phyloP scores from a whole-genome alignment of 1,140 invertebrate genomes.

The Euura lappo region DNA sequence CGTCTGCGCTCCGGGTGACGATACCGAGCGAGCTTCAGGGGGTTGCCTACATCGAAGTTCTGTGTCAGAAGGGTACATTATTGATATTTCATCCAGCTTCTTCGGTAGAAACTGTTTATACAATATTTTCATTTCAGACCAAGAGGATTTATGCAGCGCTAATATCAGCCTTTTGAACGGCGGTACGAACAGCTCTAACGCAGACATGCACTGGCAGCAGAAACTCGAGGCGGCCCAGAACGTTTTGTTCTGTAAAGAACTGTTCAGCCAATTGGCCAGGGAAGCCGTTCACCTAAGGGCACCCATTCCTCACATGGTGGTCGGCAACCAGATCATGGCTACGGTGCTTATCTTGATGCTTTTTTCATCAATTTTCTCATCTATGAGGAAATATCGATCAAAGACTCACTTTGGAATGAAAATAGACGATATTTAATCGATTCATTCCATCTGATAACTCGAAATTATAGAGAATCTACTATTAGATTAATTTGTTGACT shows the following conservation, averaged over 20 bases:
- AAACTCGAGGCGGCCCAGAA: constrained; percentile 96
- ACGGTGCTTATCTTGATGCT: constrained; percentile 67
- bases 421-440: no score
- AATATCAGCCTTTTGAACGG: constrained; percentile 77
- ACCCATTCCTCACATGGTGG: constrained; percentile 94
- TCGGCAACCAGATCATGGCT: constrained; percentile 96
- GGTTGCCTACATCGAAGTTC: constrained; percentile 93
- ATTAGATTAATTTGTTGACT: constrained; percentile 14
- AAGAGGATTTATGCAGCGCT: constrained; percentile 82
- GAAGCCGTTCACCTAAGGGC: constrained; percentile 93
- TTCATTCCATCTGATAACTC: no score
- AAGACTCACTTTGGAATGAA: no score
- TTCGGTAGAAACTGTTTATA: not conserved
- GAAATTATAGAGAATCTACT: no score
- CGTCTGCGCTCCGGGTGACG: constrained; percentile 86
- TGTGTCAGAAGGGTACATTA: constrained; percentile 84
- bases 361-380: no score
- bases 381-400: no score
- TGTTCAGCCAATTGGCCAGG: constrained; percentile 92
- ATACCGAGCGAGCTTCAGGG: constrained; percentile 94
- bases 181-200: constrained; percentile 70
- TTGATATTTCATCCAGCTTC: not conserved
- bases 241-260: constrained; percentile 96
- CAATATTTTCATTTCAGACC: constrained; percentile 64
- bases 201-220: constrained; percentile 91